Conservation (phyloP, 2,797 vertebrate species). For the Pempheris klunzingeri region DNA sequence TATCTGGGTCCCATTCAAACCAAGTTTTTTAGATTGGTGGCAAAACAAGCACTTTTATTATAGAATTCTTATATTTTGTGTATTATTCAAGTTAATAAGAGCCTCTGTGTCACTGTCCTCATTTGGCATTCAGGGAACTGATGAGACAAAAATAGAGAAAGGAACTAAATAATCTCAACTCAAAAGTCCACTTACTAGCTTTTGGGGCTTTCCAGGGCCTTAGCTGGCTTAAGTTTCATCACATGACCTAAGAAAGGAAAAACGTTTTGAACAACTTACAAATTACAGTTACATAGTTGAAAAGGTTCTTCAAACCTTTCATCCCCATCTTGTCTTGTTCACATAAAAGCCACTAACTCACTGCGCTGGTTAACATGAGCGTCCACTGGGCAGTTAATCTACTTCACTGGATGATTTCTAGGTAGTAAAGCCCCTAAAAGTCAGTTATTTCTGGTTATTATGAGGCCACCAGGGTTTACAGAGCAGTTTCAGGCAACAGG, state of each 20-base stretch:
- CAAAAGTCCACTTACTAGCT: not conserved
- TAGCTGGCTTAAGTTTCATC: not conserved
- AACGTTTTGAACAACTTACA: not conserved
- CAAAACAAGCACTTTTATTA: not conserved
- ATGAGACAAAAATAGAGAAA: not conserved
- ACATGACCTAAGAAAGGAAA: not conserved
- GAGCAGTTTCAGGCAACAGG: not conserved
- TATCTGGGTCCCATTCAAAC: not conserved
- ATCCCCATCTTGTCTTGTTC: accelerated
- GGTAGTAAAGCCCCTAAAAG: not conserved
- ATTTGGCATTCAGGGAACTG: not conserved
- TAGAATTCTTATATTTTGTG: not conserved
- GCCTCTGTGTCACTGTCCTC: not conserved
- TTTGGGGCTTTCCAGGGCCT: not conserved
- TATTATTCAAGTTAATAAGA: not conserved
- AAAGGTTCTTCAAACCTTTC: not conserved
- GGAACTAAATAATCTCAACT: not conserved
- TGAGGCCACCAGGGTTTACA: not conserved
- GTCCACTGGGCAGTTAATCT: not conserved
- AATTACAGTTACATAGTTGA: not conserved
- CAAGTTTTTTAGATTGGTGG: not conserved
- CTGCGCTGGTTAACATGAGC: not conserved
- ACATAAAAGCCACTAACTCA: not conserved
- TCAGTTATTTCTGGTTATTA: not conserved
- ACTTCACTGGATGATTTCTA: not conserved